Conservation (phyloP, 2,113 vertebrate species). For the Jaculus jaculus region DNA sequence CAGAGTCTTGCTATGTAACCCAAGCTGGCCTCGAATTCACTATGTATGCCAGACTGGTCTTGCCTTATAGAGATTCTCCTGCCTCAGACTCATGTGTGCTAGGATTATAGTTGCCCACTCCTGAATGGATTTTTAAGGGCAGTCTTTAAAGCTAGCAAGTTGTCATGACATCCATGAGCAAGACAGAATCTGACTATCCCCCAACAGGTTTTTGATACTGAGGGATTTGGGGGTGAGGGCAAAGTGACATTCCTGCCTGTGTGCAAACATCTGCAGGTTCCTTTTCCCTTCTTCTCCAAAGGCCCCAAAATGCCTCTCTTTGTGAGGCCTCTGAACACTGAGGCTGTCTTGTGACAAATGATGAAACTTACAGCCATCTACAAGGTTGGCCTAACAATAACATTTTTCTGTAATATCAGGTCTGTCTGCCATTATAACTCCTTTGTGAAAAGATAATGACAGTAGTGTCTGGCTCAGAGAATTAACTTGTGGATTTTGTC, state of each 20-base stretch:
- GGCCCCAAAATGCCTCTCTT: neutral
- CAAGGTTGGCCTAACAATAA: neutral
- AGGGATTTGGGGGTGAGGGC: neutral
- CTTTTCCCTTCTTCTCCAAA: neutral
- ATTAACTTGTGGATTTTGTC: neutral
- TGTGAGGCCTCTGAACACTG: neutral
- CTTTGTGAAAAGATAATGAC: conserved; percentile 2
- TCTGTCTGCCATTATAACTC: neutral
- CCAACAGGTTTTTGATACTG: neutral
- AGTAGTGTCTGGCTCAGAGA: neutral
- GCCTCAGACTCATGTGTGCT: too few relatives aligned
- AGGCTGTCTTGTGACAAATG: neutral
- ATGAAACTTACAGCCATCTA: neutral
- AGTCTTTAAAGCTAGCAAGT: neutral
- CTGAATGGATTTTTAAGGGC: neutral
- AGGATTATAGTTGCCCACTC: too few relatives aligned
- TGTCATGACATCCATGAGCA: neutral
- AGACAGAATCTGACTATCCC: neutral
- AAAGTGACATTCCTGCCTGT: neutral
- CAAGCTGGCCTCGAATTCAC: too few relatives aligned
- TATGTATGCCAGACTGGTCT: too few relatives aligned
- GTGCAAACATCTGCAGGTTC: neutral
- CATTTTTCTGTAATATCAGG: neutral
- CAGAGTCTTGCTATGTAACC: too few relatives aligned
- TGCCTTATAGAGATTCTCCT: too few relatives aligned